Evolutionary conservation across 1,140 invertebrate species (phyloP).

Genomic region (Drosophila lacertosa): DNA sequence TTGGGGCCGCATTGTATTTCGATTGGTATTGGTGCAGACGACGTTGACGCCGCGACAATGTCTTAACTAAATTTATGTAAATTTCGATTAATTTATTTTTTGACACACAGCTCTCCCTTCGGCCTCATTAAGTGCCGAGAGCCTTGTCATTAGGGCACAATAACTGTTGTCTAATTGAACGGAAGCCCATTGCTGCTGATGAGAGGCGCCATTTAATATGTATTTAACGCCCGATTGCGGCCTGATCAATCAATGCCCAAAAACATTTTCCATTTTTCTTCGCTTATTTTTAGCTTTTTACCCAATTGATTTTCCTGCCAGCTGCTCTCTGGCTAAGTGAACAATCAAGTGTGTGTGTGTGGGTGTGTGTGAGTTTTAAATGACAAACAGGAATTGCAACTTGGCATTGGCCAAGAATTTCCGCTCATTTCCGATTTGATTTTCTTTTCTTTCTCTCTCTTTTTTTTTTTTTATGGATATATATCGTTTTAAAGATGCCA

Average conservation of each 20-base stretch:
- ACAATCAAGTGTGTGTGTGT: constrained; percentile 10
- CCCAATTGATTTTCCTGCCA: constrained; percentile 30
- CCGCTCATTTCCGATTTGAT: constrained; percentile 46
- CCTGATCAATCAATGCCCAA: constrained; percentile 65
- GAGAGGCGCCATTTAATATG: constrained; percentile 47
- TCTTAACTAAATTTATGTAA: constrained; percentile 69
- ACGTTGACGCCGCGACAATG: constrained; percentile 25
- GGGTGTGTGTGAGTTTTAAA: background rate
- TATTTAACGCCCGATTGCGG: constrained; percentile 60
- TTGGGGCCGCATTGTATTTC: constrained; percentile 55
- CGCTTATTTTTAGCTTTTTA: background rate
- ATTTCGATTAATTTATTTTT: constrained; percentile 76
- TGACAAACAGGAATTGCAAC: constrained; percentile 3
- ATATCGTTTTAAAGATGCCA: constrained; percentile 45
- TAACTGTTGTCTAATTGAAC: constrained; percentile 67
- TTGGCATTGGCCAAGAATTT: constrained; percentile 24
- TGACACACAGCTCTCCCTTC: constrained; percentile 37
- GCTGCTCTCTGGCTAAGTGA: constrained; percentile 8
- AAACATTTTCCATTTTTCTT: constrained; percentile 28
- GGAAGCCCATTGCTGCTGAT: constrained; percentile 62
- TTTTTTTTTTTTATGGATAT: constrained; percentile 6
- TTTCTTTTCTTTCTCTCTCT: background rate
- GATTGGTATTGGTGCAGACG: constrained; percentile 54
- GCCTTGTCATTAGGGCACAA: constrained; percentile 37
- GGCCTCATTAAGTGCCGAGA: constrained; percentile 48